Evolutionary conservation across 2,113 vertebrate genomes (phyloP).

Genomic region (Chlorodrepanis virens): DNA sequence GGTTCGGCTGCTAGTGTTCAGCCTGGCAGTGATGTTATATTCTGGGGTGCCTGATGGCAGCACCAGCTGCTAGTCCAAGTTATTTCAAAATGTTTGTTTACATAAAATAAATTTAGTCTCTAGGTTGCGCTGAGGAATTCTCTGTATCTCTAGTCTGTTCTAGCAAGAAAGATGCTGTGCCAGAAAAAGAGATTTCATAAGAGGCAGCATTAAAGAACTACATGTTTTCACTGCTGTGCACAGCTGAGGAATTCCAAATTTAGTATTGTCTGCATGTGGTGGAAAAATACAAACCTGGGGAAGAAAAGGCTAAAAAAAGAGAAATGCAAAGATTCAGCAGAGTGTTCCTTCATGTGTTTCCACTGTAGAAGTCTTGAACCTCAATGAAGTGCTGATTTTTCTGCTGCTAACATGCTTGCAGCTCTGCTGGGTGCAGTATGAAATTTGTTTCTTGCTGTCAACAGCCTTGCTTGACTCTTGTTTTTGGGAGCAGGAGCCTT

Average conservation of each 20-base stretch:
- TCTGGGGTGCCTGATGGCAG: neutral
- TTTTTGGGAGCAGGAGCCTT: neutral
- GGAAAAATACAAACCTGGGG: neutral
- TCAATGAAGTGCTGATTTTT: neutral
- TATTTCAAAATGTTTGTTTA: constrained; percentile 2
- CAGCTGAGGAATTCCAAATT: constrained; percentile 54
- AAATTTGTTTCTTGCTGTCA: neutral
- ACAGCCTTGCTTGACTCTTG: neutral
- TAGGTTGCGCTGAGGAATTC: neutral
- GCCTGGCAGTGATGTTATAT: neutral
- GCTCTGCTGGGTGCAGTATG: neutral
- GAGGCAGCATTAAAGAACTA: neutral
- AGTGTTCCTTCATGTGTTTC: neutral
- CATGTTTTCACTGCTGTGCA: neutral
- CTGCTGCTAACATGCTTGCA: neutral
- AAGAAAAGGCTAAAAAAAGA: neutral
- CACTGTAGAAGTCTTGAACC: neutral
- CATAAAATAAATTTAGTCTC: constrained; percentile 6
- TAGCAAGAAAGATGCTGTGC: neutral
- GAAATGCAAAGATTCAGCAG: neutral
- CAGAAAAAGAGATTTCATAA: neutral
- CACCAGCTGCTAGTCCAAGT: neutral
- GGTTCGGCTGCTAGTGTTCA: neutral
- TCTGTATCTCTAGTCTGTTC: neutral
- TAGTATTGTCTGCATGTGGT: constrained; percentile 14